Evolutionary conservation across 1,140 invertebrate genomes (phyloP).

Genomic region (Drosophila grimshawi): DNA sequence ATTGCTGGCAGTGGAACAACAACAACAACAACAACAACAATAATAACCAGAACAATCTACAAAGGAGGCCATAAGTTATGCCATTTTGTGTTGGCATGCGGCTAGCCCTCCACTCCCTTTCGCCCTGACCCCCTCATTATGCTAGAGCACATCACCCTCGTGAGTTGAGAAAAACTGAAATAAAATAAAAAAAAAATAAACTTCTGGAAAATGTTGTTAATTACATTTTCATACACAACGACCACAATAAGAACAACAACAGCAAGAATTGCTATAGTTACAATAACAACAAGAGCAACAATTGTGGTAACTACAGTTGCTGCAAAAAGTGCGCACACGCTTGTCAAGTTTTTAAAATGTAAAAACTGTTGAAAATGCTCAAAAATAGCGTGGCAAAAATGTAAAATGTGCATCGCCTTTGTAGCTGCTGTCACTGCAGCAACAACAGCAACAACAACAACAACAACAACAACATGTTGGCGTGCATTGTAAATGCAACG

Average conservation of each 20-base stretch:
- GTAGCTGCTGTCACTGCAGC: conserved; percentile 33
- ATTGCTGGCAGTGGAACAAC: conserved; percentile 46
- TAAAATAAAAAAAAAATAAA: conserved; percentile 45
- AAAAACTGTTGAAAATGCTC: conserved; percentile 60
- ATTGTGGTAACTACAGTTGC: conserved; percentile 53
- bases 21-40: conserved; percentile 29
- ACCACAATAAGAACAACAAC: conserved; percentile 30
- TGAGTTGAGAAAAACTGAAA: conserved; percentile 39
- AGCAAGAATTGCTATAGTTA: conserved; percentile 21
- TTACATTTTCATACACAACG: conserved; percentile 77
- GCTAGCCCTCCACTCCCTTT: neutral
- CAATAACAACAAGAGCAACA: conserved; percentile 3
- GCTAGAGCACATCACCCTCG: conserved; percentile 10
- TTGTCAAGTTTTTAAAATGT: conserved; percentile 51
- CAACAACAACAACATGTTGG: conserved; percentile 30
- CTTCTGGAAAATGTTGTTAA: conserved; percentile 76
- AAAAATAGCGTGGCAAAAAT: conserved; percentile 66
- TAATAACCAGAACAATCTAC: conserved; percentile 32
- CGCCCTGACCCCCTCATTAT: neutral
- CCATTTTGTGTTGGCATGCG: conserved; percentile 64
- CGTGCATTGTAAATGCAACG: conserved; percentile 36
- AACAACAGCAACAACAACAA: conserved; percentile 2
- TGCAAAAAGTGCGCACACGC: conserved; percentile 62
- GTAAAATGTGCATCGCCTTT: conserved; percentile 32
- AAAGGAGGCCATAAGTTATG: conserved; percentile 77